Conservation (phyloP, 2,113 vertebrate genomes). For the Hippopotamus amphibius region DNA sequence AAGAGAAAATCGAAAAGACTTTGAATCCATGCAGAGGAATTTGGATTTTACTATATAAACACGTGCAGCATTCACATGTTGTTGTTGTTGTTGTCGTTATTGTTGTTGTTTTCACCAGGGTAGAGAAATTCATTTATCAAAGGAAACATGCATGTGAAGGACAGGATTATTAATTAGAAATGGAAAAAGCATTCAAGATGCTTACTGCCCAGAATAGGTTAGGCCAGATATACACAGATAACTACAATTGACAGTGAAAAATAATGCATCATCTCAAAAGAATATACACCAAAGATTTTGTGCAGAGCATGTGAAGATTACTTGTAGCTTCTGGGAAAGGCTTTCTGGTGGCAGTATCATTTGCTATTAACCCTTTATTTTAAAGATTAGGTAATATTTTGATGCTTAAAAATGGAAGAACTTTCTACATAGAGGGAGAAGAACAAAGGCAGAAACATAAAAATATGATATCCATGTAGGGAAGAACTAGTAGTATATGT, state of each 20-base stretch:
- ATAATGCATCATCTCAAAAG: neutral
- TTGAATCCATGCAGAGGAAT: neutral
- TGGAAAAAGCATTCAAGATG: constrained; percentile 3
- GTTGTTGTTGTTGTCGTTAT: neutral
- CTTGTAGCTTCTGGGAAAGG: neutral
- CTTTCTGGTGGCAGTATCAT: neutral
- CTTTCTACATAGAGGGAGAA: neutral
- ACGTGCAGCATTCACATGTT: neutral
- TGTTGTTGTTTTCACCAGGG: neutral
- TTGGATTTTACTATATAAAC: neutral
- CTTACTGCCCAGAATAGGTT: neutral
- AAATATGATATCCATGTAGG: neutral
- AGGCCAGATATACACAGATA: neutral
- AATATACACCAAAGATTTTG: neutral
- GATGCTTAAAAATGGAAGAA: neutral
- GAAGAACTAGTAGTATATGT: neutral
- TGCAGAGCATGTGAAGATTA: neutral
- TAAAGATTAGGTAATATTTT: neutral
- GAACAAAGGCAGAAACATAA: neutral
- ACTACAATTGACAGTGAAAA: constrained; percentile 30
- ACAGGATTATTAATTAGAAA: constrained; percentile 17
- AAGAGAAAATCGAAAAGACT: neutral
- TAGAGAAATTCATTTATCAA: constrained; percentile 29
- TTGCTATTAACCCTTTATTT: neutral
- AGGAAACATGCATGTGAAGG: constrained; percentile 6